Evolutionary conservation across 2,113 vertebrate genomes (phyloP), one percentile per base, ranked within the genome.

Genomic region (Colinus virginianus): DNA sequence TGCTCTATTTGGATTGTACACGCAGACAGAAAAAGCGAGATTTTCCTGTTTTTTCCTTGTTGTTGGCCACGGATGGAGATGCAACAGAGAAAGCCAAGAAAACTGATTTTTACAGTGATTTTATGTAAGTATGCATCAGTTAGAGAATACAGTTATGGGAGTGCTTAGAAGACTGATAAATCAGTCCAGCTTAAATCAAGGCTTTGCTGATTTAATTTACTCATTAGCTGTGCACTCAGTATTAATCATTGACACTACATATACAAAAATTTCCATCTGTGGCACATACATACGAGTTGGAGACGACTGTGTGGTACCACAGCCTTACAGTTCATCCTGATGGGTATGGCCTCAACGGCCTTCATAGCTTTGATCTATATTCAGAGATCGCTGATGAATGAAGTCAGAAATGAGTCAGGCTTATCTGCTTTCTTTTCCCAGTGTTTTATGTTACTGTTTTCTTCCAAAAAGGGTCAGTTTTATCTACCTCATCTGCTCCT

Each of bases 321-420:
- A 59, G 45, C 7, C 32, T 23, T 1, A 32, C 3, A 36, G 2
- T 25, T 2, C 49, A 2, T 13, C 17, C 40, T 23, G 13, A 14
- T 38, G 30, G 11, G 40, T 64, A 4, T 1, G 2, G 17, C 23
- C 42, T 15, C n/a, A 49, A 4, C 0, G 0, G 12, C 30, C 16
- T 13, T 58, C 36, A 43, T 5, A 80, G 36, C n/a, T 5, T 2
- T 63, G 28, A 58, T 62, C 32, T 80, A 25, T 30, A 32, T 55
- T 53, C 61, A 84, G 68, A 83, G 12, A 20, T 63, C 6, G 12
- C 32, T 59, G 59, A 62, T 70, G 26, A 64, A 11, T 77, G 42
- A 88, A 93, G 28, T 49, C 61, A 88, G 64, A 86, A 66, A 6
- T 70, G 34, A 90, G 42, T 30, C 83, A 86, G 77, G 17, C 2